Conservation (phyloP, 1,140 invertebrate genomes). For the Nasonia giraulti region DNA sequence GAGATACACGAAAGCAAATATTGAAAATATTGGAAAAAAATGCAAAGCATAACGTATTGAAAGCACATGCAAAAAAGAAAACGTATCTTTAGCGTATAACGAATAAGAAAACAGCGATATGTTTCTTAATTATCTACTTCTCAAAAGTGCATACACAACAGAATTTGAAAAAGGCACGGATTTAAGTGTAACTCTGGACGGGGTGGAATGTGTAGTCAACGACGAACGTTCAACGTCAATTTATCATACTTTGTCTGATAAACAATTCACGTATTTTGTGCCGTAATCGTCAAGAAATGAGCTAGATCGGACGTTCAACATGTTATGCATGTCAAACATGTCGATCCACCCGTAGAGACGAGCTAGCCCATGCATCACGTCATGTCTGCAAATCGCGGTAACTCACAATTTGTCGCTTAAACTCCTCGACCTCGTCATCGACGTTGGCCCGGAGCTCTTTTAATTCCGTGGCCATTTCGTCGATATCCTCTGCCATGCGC, state of each 20-base stretch:
- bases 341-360: neutral
- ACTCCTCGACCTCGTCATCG: constrained; percentile 78
- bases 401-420: constrained; percentile 82
- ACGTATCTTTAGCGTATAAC: neutral
- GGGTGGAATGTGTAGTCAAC: constrained; percentile 13
- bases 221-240: neutral
- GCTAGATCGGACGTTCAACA: constrained; percentile 8
- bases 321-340: constrained; percentile 16
- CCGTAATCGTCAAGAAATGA: neutral
- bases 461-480: constrained; percentile 78
- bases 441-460: constrained; percentile 77
- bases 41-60: constrained; percentile 14
- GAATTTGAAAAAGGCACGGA: constrained; percentile 4
- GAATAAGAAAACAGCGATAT: constrained; percentile 18
- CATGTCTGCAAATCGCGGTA: constrained; percentile 64
- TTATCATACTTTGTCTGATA: neutral
- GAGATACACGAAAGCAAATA: neutral
- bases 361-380: constrained; percentile 2
- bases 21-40: constrained; percentile 22
- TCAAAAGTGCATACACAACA: constrained; percentile 25
- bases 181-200: neutral
- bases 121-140: neutral
- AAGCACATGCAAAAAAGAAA: constrained; percentile 40
- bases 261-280: constrained; percentile 8
- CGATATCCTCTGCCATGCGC: constrained; percentile 78